A percentile compares a stretch with the other conserved stretches of the same genome.
Evolutionary conservation across 2,797 vertebrate species (phyloP).

Genomic region (Lagocephalus sceleratus): DNA sequence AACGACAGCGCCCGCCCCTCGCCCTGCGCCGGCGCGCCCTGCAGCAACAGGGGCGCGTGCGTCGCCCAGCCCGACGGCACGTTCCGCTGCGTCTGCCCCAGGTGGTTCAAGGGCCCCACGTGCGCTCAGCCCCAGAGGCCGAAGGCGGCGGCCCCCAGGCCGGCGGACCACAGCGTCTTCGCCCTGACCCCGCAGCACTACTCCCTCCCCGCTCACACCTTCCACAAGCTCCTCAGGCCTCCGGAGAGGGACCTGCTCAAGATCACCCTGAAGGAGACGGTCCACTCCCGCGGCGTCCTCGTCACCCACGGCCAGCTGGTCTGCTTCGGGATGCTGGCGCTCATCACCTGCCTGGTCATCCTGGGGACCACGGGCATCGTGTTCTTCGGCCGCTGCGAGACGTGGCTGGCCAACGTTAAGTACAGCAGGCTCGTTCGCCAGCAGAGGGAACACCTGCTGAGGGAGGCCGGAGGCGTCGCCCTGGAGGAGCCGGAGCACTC

Average conservation of each 20-base stretch:
- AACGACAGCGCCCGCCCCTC: slow-evolving; percentile 64
- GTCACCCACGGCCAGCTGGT: slow-evolving; percentile 87
- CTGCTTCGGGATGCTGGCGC: slow-evolving; percentile 89
- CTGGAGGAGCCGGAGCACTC: slow-evolving; percentile 79
- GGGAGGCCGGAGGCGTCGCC: slow-evolving; percentile 53
- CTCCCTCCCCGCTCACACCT: slow-evolving; percentile 76
- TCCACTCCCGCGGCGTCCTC: slow-evolving; percentile 74
- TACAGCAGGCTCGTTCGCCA: slow-evolving; percentile 84
- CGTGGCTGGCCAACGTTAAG: slow-evolving; percentile 87
- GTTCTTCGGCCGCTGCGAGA: slow-evolving; percentile 90
- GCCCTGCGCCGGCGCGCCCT: slow-evolving; percentile 75
- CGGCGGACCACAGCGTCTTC: slow-evolving; percentile 55
- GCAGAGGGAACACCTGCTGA: slow-evolving; percentile 85
- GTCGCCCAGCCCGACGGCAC: slow-evolving; percentile 71
- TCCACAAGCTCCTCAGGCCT: slow-evolving; percentile 77
- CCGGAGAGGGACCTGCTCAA: slow-evolving; percentile 84
- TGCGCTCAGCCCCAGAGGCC: slow-evolving; percentile 70
- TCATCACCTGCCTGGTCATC: slow-evolving; percentile 91
- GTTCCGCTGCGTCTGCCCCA: slow-evolving; percentile 80
- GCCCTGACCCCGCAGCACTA: slow-evolving; percentile 68
- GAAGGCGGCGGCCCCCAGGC: slow-evolving; percentile 21
- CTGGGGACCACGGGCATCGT: slow-evolving; percentile 87
- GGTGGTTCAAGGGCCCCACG: slow-evolving; percentile 78
- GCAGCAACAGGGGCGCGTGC: slow-evolving; percentile 84
- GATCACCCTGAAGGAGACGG: slow-evolving; percentile 87